Evolutionary conservation across 1,140 invertebrate species (phyloP), one percentile per base, ranked within the genome.

Genomic region (Meteorus sp.): DNA sequence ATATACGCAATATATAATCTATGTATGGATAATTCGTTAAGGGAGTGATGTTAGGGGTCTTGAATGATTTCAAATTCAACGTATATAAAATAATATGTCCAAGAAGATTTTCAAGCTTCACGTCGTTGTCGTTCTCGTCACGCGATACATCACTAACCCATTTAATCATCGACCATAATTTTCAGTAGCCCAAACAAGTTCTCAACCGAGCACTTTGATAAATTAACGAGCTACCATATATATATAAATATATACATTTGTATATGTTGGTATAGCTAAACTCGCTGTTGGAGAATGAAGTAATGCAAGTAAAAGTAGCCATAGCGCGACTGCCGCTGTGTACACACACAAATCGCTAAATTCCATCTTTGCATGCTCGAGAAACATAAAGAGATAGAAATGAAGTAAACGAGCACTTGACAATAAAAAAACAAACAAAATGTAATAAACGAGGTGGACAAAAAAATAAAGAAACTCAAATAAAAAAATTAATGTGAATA

Each of bases 121-220:
- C n/a, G n/a, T 17, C 5, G 17, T 44, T 3, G 41, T 11, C 7
- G 43, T 41, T 44, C 25, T 43, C 41, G 44, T 55, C 54, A 47
- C 54, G 54, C 54, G 44, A 56, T 56, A 56, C 54, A 56, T 56
- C 43, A 56, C 54, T 56, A 56, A 56, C 54, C 54, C 43, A 56
- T 56, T 56, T 56, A 31, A 43, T 55, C 25, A 15, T 41, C 29
- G 43, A 25, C 8, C 41, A 44, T 22, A 33, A 33, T 56, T 56
- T 44, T 56, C 35, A 39, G 39, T 23, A 31, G 29, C 17, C 25
- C 22, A 39, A 15, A n/a, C 39, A 23, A 25, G 37, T 15, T 41
- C 25, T n/a, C 27, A 27, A n/a, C 20, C 8, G 9, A 3, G 44
- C 22, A 41, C 15, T 13, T 2, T 33, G 31, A 33, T 39, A 39